phyloP scores from a whole-genome alignment of 2,113 vertebrate genomes.

The Thamnophis sirtalis region DNA sequence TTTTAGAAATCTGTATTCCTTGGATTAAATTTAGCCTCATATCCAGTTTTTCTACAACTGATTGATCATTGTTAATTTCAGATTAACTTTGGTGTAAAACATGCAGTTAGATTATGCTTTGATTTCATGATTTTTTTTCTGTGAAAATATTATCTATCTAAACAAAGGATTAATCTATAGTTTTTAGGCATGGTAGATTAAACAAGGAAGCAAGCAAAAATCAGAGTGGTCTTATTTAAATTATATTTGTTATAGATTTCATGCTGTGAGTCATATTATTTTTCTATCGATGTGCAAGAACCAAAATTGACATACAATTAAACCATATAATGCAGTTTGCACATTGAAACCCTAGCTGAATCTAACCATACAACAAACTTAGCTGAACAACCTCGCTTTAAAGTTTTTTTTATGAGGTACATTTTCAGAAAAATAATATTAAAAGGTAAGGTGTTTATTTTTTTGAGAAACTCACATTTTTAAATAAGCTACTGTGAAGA shows the following conservation, averaged over 20 bases:
- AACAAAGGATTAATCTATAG: not conserved
- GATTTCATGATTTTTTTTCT: not conserved
- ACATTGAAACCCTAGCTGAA: conserved; percentile 28
- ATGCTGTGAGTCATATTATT: not conserved
- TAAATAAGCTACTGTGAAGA: not conserved
- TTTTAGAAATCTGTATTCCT: not conserved
- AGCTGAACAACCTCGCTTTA: conserved; percentile 40
- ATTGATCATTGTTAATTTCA: fast-evolving
- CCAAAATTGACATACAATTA: not conserved
- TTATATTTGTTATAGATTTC: not conserved
- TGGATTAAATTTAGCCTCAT: not conserved
- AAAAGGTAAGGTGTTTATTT: not conserved
- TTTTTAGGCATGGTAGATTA: not conserved
- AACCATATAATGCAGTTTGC: conserved; percentile 22
- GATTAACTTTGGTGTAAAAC: not conserved
- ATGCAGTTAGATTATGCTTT: not conserved
- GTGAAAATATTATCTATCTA: not conserved
- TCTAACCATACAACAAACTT: not conserved
- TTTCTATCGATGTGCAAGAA: conserved; percentile 22
- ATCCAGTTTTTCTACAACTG: not conserved
- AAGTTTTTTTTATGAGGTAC: conserved; percentile 7
- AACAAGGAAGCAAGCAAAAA: not conserved
- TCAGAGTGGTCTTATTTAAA: not conserved
- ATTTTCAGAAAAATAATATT: conserved; percentile 10
- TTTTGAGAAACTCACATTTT: fast-evolving